Evolutionary conservation across 2,888 invertebrate species (phyloP).

Genomic region (Busseola fusca): DNA sequence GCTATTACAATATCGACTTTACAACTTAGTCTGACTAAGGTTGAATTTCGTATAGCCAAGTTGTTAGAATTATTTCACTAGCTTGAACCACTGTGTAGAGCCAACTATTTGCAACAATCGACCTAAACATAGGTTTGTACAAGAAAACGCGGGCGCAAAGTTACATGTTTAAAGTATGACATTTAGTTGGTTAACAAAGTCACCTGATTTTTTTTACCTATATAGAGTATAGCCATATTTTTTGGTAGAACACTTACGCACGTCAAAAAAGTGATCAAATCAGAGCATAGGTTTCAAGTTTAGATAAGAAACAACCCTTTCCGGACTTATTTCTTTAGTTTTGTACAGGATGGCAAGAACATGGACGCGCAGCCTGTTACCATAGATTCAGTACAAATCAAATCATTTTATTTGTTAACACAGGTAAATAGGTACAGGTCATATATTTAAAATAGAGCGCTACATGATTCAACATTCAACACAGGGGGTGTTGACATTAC

Average conservation of each 20-base stretch:
- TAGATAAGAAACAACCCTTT: too few relatives aligned
- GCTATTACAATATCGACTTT: neutral
- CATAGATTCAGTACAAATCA: too few relatives aligned
- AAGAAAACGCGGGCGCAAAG: slow-evolving; percentile 11
- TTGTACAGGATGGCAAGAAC: too few relatives aligned
- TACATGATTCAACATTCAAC: too few relatives aligned
- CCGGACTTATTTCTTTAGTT: too few relatives aligned
- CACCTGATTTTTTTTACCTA: too few relatives aligned
- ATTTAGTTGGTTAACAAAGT: too few relatives aligned
- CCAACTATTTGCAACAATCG: neutral
- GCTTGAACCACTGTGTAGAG: neutral
- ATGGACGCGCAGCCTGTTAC: too few relatives aligned
- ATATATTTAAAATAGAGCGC: too few relatives aligned
- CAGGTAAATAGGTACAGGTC: too few relatives aligned
- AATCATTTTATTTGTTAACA: too few relatives aligned
- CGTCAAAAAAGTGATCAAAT: neutral
- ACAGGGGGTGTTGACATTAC: too few relatives aligned
- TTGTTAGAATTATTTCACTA: neutral
- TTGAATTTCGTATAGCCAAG: neutral
- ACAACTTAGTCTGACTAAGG: neutral
- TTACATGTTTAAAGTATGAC: neutral
- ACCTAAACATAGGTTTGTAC: neutral
- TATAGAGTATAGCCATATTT: neutral
- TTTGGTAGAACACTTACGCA: neutral
- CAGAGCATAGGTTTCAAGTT: neutral